Evolutionary conservation across 1,140 invertebrate genomes (phyloP).

Genomic region (Nasonia giraulti): DNA sequence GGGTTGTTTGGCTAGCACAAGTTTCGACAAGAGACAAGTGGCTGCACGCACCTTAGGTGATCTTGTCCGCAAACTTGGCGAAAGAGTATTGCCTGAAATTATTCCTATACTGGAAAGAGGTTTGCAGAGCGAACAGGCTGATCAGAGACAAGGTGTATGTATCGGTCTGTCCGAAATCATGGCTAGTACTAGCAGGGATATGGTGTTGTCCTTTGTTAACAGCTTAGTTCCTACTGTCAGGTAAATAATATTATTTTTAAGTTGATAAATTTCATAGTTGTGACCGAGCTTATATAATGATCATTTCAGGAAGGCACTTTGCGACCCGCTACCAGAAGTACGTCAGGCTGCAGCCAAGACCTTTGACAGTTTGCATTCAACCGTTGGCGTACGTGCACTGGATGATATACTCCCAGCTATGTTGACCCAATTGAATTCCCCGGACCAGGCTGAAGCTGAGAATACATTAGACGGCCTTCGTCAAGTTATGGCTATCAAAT

Average conservation of each 20-base stretch:
- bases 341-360: slow-evolving; percentile 95
- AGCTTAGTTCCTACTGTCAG: slow-evolving; percentile 97
- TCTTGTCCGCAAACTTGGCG: slow-evolving; percentile 97
- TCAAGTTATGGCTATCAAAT: slow-evolving; percentile 98
- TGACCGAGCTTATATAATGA: neutral
- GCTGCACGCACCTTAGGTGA: slow-evolving; percentile 97
- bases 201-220: slow-evolving; percentile 95
- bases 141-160: slow-evolving; percentile 98
- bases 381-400: slow-evolving; percentile 94
- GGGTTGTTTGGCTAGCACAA: slow-evolving; percentile 95
- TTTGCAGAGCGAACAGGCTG: slow-evolving; percentile 90
- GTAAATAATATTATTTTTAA: slow-evolving; percentile 62
- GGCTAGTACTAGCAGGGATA: slow-evolving; percentile 95
- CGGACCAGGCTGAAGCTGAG: slow-evolving; percentile 83
- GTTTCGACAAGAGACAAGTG: slow-evolving; percentile 96
- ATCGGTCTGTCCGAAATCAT: slow-evolving; percentile 99
- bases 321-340: slow-evolving; percentile 94
- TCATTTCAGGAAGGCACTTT: slow-evolving; percentile 85
- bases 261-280: slow-evolving; percentile 18
- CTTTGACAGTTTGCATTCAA: slow-evolving; percentile 96
- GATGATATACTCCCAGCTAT: slow-evolving; percentile 97
- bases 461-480: slow-evolving; percentile 94
- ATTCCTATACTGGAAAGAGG: slow-evolving; percentile 97
- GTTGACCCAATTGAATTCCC: slow-evolving; percentile 88
- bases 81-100: slow-evolving; percentile 97